Evolutionary conservation across 2,888 invertebrate species (phyloP), one percentile per base, ranked within the genome.

Genomic region (Aricia artaxerxes): DNA sequence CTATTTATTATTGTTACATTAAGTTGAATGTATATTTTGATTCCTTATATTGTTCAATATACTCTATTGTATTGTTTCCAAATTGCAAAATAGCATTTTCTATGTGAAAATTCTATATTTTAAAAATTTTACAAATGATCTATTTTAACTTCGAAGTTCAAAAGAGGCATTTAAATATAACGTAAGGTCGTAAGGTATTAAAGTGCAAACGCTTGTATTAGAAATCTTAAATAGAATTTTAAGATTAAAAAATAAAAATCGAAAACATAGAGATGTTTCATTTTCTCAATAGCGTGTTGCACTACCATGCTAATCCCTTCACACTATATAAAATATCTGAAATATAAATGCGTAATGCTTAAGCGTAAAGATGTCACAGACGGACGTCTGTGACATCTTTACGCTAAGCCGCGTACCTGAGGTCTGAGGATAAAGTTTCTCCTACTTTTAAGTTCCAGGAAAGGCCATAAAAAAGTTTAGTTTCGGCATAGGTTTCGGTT

Each of bases 1-100:
- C 76, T 76, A 76, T 76, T 76, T 76, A 57, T 76, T 76, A 76
- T 57, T 76, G 76, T 76, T 76, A 76, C 44, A 31, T 76, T 76
- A 76, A 53, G 76, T 76, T 53, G 16, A 57, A 76, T 76, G 53
- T 76, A 76, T 76, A 76, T 57, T 76, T 53, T 53, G 53, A 76
- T 76, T 57, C 53, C 24, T 53, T 53, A 53, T 53, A 53, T 76
- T 76, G 76, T 76, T 76, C 53, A 73, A 44, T 73, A 76, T 57
- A 76, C 57, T 57, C 16, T 76, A 76, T 57, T 57, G 76, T 76
- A 31, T 53, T 31, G 49, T 53, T 53, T 76, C 35, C 57, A 76
- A 57, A 53, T 35, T 57, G 16, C 13, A 11, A 35, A 16, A 53
- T 57, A 76, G 76, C 57, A 69, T 69, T 69, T 69, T 38, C 35